Evolutionary conservation across 1,140 invertebrate species (phyloP).

Genomic region (Thalassaphorura encarpata): DNA sequence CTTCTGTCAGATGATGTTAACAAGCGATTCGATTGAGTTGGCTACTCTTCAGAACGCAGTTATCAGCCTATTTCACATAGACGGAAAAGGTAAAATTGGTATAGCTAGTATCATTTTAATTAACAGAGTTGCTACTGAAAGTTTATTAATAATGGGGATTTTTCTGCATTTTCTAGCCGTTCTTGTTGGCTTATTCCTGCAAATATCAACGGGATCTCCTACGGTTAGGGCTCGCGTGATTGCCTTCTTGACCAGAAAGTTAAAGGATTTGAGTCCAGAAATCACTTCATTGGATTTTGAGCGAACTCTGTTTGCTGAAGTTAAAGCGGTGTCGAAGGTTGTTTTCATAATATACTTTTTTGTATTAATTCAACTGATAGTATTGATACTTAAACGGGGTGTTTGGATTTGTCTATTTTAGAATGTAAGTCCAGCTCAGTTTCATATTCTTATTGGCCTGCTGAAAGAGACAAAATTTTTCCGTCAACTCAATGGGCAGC

Average conservation of each 20-base stretch:
- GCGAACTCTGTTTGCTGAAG: constrained; percentile 70
- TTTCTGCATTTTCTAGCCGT: too few species aligned
- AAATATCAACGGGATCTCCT: constrained; percentile 67
- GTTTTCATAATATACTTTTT: constrained; percentile 14
- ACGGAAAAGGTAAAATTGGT: constrained; percentile 46
- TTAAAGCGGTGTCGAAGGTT: constrained; percentile 75
- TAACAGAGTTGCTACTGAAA: too few species aligned
- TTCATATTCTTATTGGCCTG: constrained; percentile 76
- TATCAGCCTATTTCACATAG: constrained; percentile 51
- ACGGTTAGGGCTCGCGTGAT: constrained; percentile 71
- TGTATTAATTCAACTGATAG: constrained; percentile 5
- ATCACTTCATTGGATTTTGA: constrained; percentile 75
- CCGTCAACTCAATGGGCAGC: too few species aligned
- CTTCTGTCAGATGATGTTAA: constrained; percentile 75
- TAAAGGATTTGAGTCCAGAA: constrained; percentile 66
- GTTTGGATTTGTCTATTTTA: too few species aligned
- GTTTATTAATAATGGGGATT: too few species aligned
- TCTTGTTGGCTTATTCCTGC: constrained; percentile 72
- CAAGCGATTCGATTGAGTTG: constrained; percentile 70
- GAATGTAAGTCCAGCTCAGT: constrained; percentile 86
- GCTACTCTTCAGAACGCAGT: constrained; percentile 63
- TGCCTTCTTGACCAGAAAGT: constrained; percentile 72
- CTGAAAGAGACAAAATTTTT: too few species aligned
- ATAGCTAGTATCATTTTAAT: too few species aligned
- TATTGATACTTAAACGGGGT: too few species aligned